phyloP scores from a whole-genome alignment of 2,888 invertebrate genomes.

The Cataglyphis altisquamis region DNA sequence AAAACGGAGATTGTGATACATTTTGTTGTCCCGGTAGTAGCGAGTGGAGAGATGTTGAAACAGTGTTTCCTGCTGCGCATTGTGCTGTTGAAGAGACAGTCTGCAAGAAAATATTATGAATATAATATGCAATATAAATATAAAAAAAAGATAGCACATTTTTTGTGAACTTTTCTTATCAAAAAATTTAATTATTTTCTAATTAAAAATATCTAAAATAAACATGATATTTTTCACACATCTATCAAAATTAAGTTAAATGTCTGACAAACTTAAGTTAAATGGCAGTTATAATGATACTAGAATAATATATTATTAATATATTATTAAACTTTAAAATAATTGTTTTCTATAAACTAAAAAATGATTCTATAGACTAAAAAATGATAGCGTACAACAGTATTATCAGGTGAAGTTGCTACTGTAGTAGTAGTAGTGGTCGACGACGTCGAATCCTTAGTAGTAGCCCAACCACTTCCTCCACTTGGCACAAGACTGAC shows the following conservation, averaged over 20 bases:
- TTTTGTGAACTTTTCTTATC: background rate
- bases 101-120: conserved; percentile 69
- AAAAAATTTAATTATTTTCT: background rate
- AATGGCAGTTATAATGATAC: background rate
- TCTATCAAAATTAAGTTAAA: background rate
- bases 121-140: background rate
- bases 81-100: conserved; percentile 83
- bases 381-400: conserved; percentile 75
- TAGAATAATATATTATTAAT: background rate
- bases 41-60: conserved; percentile 80
- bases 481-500: conserved; percentile 93
- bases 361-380: background rate
- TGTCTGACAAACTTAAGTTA: background rate
- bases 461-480: conserved; percentile 93
- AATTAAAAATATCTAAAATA: background rate
- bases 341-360: background rate
- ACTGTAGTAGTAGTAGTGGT: conserved; percentile 83
- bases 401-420: conserved; percentile 81
- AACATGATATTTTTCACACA: background rate
- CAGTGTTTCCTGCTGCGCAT: conserved; percentile 82
- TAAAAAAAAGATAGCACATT: background rate
- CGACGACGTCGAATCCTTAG: conserved; percentile 87
- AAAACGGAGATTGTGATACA: conserved; percentile 81
- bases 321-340: background rate
- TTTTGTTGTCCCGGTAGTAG: conserved; percentile 84